Evolutionary conservation across 2,113 vertebrate genomes (phyloP).

Genomic region (Oceanites oceanicus): DNA sequence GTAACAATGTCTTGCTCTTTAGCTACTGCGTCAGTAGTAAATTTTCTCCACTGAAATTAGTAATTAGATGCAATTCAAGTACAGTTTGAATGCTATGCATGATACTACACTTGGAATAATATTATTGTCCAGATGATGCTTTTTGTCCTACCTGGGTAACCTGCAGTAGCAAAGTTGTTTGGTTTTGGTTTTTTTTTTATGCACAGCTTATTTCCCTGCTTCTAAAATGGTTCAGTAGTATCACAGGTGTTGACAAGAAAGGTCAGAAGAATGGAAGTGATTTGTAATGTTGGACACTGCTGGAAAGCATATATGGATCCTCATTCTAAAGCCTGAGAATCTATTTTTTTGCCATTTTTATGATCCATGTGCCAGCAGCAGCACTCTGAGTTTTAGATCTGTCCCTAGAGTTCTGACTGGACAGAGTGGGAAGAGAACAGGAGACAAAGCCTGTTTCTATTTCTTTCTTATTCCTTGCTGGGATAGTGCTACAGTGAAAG

Average conservation of each 20-base stretch:
- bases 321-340: neutral
- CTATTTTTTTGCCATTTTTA: neutral
- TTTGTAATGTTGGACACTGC: neutral
- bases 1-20: neutral
- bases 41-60: neutral
- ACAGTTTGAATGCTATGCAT: neutral
- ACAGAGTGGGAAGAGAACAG: neutral
- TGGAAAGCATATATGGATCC: neutral
- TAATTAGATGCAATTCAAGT: neutral
- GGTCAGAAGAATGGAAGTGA: neutral
- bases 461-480: neutral
- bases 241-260: neutral
- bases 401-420: neutral
- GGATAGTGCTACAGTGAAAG: neutral
- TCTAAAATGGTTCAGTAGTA: neutral
- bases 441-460: neutral
- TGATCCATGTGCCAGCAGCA: neutral
- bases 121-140: neutral
- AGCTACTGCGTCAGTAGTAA: neutral
- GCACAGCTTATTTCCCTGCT: neutral
- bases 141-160: neutral
- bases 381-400: neutral
- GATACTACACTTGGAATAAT: neutral
- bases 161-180: neutral
- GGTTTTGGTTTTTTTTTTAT: neutral